A percentile compares a stretch with the other conserved stretches of the same genome.
phyloP scores from a whole-genome alignment of 2,888 invertebrate species.

The Parthenolecanium corni region DNA sequence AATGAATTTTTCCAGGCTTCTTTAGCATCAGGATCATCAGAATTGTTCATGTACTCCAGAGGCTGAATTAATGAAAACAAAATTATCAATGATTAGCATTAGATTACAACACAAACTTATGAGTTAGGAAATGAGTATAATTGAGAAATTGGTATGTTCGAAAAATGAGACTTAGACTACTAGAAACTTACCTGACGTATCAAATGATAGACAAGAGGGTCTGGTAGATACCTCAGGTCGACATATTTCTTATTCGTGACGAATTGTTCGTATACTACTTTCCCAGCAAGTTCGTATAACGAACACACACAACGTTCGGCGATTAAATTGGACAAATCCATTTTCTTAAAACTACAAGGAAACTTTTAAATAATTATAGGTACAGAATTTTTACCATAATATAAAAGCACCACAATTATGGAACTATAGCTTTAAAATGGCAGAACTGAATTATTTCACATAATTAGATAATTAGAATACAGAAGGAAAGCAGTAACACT shows the following conservation, averaged over 20 bases:
- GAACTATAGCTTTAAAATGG: too few species aligned
- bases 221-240: constrained; percentile 5
- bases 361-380: too few species aligned
- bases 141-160: not conserved
- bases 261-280: constrained; percentile 2
- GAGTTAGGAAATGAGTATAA: not conserved
- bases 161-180: not conserved
- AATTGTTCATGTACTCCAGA: not conserved
- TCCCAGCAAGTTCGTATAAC: constrained; percentile 1
- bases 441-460: too few species aligned
- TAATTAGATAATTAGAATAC: too few species aligned
- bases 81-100: too few species aligned
- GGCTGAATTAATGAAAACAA: too few species aligned
- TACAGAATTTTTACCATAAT: too few species aligned
- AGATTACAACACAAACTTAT: not conserved
- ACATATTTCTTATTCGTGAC: not conserved
- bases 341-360: not conserved
- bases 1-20: not conserved
- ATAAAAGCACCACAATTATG: too few species aligned
- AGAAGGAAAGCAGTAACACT: too few species aligned
- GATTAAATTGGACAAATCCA: not conserved
- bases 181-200: constrained; percentile 8
- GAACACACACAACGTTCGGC: not conserved
- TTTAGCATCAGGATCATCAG: not conserved
- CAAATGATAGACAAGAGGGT: not conserved